Evolutionary conservation across 2,888 invertebrate species (phyloP).

Genomic region (Drosophila phalerata): DNA sequence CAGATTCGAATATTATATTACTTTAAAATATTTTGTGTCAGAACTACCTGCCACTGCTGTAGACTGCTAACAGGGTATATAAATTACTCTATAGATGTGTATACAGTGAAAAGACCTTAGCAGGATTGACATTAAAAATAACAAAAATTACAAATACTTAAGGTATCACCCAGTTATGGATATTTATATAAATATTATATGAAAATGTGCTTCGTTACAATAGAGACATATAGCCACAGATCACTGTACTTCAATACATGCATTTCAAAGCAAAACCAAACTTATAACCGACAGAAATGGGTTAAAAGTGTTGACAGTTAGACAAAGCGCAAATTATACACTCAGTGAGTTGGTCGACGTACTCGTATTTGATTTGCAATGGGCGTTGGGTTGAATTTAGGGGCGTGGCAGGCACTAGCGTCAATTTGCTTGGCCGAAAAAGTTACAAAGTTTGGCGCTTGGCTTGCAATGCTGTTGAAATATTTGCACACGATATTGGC

Average conservation of each 20-base stretch:
- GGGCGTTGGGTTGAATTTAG: slow-evolving; percentile 3
- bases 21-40: background rate
- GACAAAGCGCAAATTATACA: slow-evolving; percentile 76
- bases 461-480: slow-evolving; percentile 66
- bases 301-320: slow-evolving; percentile 79
- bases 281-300: slow-evolving; percentile 71
- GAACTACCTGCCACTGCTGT: no score
- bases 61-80: slow-evolving; percentile 6
- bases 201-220: background rate
- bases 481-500: slow-evolving; percentile 77
- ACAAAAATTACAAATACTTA: no score
- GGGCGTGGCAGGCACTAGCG: slow-evolving; percentile 35
- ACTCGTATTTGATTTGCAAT: slow-evolving; percentile 48
- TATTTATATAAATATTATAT: background rate
- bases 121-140: background rate
- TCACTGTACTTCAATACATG: slow-evolving; percentile 45
- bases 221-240: background rate
- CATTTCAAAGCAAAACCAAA: slow-evolving; percentile 48
- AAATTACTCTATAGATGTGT: background rate
- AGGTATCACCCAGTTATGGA: no score
- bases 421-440: slow-evolving; percentile 62
- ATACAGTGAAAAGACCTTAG: slow-evolving; percentile 38
- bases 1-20: background rate
- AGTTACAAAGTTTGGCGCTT: slow-evolving; percentile 64
- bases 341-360: slow-evolving; percentile 34